Conservation (phyloP, 2,888 invertebrate genomes). For the Dysmachus trigonus region DNA sequence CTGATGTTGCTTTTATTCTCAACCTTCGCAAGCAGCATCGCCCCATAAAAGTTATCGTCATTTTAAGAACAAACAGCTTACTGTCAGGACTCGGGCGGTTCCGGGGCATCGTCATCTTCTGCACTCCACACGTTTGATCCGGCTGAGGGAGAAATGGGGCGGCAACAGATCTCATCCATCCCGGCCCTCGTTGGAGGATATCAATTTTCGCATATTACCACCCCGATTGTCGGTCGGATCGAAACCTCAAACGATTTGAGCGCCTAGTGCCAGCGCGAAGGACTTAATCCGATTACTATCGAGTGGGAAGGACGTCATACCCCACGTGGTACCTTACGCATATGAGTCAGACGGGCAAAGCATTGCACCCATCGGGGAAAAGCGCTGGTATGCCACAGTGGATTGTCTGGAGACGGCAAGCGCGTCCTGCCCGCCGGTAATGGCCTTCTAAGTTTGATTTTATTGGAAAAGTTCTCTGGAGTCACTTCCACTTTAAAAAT, state of each 20-base stretch:
- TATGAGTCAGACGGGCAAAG: background rate
- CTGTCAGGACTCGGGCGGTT: background rate
- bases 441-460: slow-evolving; percentile 14
- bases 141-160: background rate
- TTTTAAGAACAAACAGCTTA: background rate
- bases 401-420: slow-evolving; percentile 1
- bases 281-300: background rate
- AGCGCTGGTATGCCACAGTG: background rate
- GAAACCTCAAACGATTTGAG: background rate
- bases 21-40: background rate
- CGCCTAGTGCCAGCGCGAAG: background rate
- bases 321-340: background rate
- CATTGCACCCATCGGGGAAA: background rate
- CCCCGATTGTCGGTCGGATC: background rate
- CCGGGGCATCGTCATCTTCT: background rate
- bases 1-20: background rate
- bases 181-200: background rate
- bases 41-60: background rate
- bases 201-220: background rate
- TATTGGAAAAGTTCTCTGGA: slow-evolving; percentile 15
- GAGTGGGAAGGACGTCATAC: background rate
- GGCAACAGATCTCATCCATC: background rate
- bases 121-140: background rate
- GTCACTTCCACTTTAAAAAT: slow-evolving; percentile 11
- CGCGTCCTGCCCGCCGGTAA: background rate